phyloP scores from a whole-genome alignment of 2,797 vertebrate species.

The Girardinus metallicus region DNA sequence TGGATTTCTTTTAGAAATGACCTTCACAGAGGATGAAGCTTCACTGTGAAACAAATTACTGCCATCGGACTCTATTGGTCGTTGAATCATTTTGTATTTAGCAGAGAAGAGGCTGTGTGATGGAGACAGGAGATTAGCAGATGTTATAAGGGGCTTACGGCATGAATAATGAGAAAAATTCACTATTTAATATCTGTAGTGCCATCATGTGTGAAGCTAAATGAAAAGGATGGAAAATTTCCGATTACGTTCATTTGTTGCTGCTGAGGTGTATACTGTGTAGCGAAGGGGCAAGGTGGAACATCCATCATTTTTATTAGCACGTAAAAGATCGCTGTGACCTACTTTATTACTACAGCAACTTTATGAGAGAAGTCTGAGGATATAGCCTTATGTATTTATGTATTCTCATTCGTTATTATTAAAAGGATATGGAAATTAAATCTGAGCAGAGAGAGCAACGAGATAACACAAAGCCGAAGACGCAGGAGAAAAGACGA shows the following conservation, averaged over 20 bases:
- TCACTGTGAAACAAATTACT: slow-evolving; percentile 63
- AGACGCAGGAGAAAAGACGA: slow-evolving; percentile 6
- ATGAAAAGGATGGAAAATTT: slow-evolving; percentile 35
- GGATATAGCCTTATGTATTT: slow-evolving; percentile 18
- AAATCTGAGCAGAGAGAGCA: slow-evolving; percentile 18
- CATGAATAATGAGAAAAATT: slow-evolving; percentile 37
- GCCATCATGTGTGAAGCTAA: slow-evolving; percentile 29
- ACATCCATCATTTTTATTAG: slow-evolving; percentile 48
- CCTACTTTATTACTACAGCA: slow-evolving; percentile 43
- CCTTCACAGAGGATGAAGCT: slow-evolving; percentile 13
- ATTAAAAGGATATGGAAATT: slow-evolving; percentile 49
- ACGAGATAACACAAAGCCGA: neutral
- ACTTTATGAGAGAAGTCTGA: slow-evolving; percentile 23
- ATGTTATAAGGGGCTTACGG: slow-evolving; percentile 12
- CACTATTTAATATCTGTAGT: slow-evolving; percentile 29
- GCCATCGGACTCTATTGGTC: slow-evolving; percentile 47
- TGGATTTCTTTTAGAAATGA: neutral
- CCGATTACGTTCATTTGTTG: slow-evolving; percentile 25
- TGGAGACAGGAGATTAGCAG: neutral
- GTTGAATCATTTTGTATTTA: slow-evolving; percentile 41
- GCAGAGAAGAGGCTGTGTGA: neutral
- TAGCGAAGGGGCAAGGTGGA: neutral
- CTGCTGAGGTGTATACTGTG: slow-evolving; percentile 17
- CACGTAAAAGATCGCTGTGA: slow-evolving; percentile 38
- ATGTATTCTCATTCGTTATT: slow-evolving; percentile 50